phyloP scores from a whole-genome alignment of 2,888 invertebrate species.

The Pycnomerus fuliginosus region DNA sequence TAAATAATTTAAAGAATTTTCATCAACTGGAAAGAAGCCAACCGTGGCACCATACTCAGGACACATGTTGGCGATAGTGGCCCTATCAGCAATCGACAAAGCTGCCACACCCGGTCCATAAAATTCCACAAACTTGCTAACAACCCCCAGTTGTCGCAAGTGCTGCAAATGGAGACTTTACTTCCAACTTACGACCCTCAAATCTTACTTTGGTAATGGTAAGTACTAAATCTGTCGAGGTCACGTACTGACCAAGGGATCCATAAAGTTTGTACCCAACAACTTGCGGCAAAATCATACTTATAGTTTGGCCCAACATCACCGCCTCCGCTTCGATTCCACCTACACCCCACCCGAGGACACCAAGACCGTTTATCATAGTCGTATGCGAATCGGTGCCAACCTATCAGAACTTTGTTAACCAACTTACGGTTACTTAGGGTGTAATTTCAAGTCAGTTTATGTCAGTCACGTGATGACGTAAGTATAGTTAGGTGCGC shows the following conservation, averaged over 20 bases:
- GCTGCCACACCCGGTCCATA: slow-evolving; percentile 91
- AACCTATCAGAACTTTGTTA: slow-evolving; percentile 61
- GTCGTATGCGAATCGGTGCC: slow-evolving; percentile 99
- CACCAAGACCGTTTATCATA: slow-evolving; percentile 97
- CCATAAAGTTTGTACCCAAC: slow-evolving; percentile 92
- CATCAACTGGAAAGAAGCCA: slow-evolving; percentile 92
- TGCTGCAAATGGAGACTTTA: slow-evolving; percentile 52
- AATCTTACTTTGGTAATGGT: slow-evolving; percentile 87
- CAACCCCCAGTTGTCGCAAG: slow-evolving; percentile 90
- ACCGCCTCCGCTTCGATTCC: slow-evolving; percentile 99
- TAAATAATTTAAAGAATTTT: slow-evolving; percentile 77
- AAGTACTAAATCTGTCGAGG: slow-evolving; percentile 95
- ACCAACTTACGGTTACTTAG: too few species aligned
- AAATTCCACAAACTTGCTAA: slow-evolving; percentile 98
- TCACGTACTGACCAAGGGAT: slow-evolving; percentile 75
- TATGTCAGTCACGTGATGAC: too few species aligned
- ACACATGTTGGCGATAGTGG: slow-evolving; percentile 98
- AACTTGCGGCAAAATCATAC: slow-evolving; percentile 94
- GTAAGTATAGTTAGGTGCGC: too few species aligned
- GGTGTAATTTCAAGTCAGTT: too few species aligned
- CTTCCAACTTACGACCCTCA: background rate
- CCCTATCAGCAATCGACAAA: slow-evolving; percentile 93
- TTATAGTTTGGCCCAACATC: slow-evolving; percentile 97
- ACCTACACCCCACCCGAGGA: slow-evolving; percentile 95
- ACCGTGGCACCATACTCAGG: slow-evolving; percentile 98